These are phyloP conservation scores for Pelvicachromis taeniatus DNA, from an alignment of 2,113 vertebrate species.

Conservation along the genomic window DNA sequence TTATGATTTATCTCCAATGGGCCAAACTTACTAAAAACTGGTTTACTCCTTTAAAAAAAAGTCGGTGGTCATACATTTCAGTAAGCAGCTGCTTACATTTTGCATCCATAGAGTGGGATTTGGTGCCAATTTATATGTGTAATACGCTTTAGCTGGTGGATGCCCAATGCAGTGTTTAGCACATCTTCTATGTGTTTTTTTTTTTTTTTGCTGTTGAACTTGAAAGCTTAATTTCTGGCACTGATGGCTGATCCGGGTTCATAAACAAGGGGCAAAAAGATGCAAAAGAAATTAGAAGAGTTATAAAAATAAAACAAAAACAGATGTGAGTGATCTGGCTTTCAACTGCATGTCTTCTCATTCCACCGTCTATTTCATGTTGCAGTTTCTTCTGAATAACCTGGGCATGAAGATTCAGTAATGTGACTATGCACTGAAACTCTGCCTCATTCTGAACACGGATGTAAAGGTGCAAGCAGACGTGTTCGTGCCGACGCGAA, in stretches of 20 bases:
- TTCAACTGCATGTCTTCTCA: slow-evolving; percentile 6
- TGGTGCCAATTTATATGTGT: slow-evolving; percentile 59
- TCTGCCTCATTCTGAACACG: slow-evolving; percentile 12
- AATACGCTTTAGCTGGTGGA: background rate
- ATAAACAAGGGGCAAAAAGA: background rate
- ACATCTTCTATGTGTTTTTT: background rate
- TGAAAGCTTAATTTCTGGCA: background rate
- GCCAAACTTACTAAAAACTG: background rate
- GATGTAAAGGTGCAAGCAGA: background rate
- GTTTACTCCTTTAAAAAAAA: background rate
- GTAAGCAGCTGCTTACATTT: background rate
- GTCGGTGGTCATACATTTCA: background rate
- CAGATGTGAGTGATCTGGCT: background rate
- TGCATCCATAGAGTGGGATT: background rate
- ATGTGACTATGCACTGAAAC: slow-evolving; percentile 52
- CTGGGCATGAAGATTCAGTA: slow-evolving; percentile 12
- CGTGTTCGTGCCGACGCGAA: background rate
- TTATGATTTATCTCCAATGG: background rate
- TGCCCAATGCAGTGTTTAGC: slow-evolving; percentile 18
- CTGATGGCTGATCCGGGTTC: background rate
- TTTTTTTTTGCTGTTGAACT: background rate
- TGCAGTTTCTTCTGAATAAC: background rate
- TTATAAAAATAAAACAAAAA: background rate
- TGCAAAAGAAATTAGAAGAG: background rate
- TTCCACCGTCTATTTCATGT: background rate